A percentile compares a stretch with the other conserved stretches of the same genome.
Conservation (phyloP, 2,797 vertebrate genomes). For the Poeciliopsis infans region DNA sequence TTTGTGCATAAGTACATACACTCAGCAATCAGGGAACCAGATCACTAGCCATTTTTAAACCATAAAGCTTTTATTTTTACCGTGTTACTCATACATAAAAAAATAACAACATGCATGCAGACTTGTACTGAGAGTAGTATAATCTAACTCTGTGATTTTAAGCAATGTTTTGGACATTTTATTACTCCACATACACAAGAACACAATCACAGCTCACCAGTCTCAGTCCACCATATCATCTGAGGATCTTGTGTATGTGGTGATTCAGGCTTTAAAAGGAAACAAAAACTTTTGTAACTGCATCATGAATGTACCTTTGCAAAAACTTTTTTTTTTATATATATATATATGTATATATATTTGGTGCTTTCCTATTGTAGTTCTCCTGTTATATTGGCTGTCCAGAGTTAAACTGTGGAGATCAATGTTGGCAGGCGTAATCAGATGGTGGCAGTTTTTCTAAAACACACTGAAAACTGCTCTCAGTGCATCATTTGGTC, state of each 20-base stretch:
- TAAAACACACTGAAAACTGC: constrained; percentile 48
- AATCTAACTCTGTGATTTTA: constrained; percentile 50
- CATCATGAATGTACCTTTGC: constrained; percentile 48
- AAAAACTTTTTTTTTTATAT: constrained; percentile 24
- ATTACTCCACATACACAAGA: constrained; percentile 26
- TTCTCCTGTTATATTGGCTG: constrained; percentile 47
- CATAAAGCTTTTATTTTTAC: constrained; percentile 36
- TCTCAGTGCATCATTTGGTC: constrained; percentile 71
- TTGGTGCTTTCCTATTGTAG: constrained; percentile 34
- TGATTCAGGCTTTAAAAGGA: constrained; percentile 46
- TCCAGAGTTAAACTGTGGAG: constrained; percentile 56
- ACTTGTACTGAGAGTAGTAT: constrained; percentile 58
- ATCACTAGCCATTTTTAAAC: constrained; percentile 35
- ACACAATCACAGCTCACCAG: constrained; percentile 36
- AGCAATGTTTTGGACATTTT: constrained; percentile 35
- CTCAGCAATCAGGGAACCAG: constrained; percentile 45
- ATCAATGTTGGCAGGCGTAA: constrained; percentile 47
- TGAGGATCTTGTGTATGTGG: constrained; percentile 41
- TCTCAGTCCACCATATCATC: constrained; percentile 55
- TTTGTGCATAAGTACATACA: constrained; percentile 63
- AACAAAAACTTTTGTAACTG: constrained; percentile 43
- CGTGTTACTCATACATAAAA: constrained; percentile 58
- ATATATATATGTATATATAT: not conserved
- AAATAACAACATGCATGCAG: constrained; percentile 63
- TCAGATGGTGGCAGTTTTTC: constrained; percentile 71